Base-by-base conservation (phyloP, 2,797 vertebrate species). In the Fratercula arctica region DNA sequence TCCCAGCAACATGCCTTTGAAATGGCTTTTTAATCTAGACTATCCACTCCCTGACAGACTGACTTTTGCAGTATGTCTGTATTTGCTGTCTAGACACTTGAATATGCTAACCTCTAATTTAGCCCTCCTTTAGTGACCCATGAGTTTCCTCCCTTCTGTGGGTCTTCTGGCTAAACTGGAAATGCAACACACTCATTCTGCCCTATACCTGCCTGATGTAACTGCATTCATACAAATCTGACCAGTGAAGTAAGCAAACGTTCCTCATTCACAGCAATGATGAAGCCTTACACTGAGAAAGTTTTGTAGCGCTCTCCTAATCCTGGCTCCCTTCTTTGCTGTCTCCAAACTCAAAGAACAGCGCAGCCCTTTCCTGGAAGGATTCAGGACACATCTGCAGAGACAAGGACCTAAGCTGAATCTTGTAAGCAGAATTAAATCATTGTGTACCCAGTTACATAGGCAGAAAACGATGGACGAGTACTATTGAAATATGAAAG, bases 91-190 rank as follows among this genome's bases (percentile, higher is more conserved):
- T 96, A 97, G 96, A 97, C 96, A 95, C 96, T 97, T 90, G 88
- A 96, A 95, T 97, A 96, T 86, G 89, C 96, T 95, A 96, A 96
- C 93, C 94, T 96, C 95, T 97, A 96, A 96, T 97, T 97, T 96
- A 96, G 90, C 81, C 90, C 92, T 96, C 94, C 93, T 95, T 95
- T 93, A 97, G 93, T 96, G 96, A 96, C 96, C 96, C 93, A 95
- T 94, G 92, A 77, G 90, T 94, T 96, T 94, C 94, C 94, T 97
- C 94, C 93, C 88, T 92, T 80, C 87, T 95, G 94, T 96, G 93
- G 95, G 96, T 95, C 96, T 97, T 90, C 96, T 97, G 95, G 96
- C 89, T 96, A 81, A 94, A 96, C 95, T 96, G 94, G 95, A 96
- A 96, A 92, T 72, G 79, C 93, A 95, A 90, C 92, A 94, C 90